These are phyloP conservation scores for Pampus argenteus DNA, from an alignment of 2,797 vertebrate species.

Conservation along the genomic window DNA sequence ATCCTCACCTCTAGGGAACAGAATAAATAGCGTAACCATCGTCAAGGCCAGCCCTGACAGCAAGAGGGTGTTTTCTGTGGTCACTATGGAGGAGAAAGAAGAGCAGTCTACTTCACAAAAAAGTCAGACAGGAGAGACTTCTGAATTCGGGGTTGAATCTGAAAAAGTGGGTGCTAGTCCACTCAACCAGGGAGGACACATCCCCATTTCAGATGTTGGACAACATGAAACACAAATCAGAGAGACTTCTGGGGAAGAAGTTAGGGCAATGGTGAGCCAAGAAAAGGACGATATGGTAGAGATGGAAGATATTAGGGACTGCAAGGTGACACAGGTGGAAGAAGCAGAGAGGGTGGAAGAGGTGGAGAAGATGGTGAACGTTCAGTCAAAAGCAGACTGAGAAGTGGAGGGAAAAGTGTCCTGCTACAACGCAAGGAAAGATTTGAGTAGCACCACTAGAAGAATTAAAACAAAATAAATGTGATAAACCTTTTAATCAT, in stretches of 20 bases:
- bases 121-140: slow-evolving; percentile 19
- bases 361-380: slow-evolving; percentile 30
- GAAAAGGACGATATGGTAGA: slow-evolving; percentile 72
- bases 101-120: neutral
- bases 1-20: slow-evolving; percentile 42
- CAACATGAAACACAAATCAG: slow-evolving; percentile 9
- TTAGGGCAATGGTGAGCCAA: slow-evolving; percentile 23
- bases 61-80: slow-evolving; percentile 73
- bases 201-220: slow-evolving; percentile 9
- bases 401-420: neutral
- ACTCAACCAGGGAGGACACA: neutral
- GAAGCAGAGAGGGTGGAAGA: slow-evolving; percentile 23
- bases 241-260: slow-evolving; percentile 8
- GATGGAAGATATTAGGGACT: slow-evolving; percentile 76
- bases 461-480: neutral
- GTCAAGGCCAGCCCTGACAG: slow-evolving; percentile 66
- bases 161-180: neutral
- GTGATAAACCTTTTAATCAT: slow-evolving; percentile 1
- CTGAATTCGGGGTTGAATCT: slow-evolving; percentile 2
- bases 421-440: slow-evolving; percentile 8
- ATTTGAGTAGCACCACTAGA: neutral
- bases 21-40: slow-evolving; percentile 38
- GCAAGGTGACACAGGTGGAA: slow-evolving; percentile 64
- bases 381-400: slow-evolving; percentile 42
- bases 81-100: slow-evolving; percentile 59